Evolutionary conservation across 2,113 vertebrate species (phyloP).

Genomic region (Speoplatyrhinus poulsoni): DNA sequence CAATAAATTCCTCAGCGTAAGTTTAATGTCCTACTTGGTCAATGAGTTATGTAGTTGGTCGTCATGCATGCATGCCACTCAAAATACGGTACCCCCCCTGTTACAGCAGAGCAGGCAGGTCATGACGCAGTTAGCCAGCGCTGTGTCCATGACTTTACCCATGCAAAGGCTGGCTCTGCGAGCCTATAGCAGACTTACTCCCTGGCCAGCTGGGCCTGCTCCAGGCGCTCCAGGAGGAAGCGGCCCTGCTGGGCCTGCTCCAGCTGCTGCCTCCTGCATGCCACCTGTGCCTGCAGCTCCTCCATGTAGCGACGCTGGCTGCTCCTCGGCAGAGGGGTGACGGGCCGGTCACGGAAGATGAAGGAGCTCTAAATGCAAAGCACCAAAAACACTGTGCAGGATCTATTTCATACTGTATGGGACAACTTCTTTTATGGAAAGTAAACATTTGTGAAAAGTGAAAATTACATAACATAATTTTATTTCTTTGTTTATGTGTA

Average conservation of each 20-base stretch:
- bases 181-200: constrained; percentile 70
- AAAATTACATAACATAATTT: too few relatives aligned
- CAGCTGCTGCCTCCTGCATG: constrained; percentile 50
- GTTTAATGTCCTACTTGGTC: too few relatives aligned
- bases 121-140: too few relatives aligned
- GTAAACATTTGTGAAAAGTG: too few relatives aligned
- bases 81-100: too few relatives aligned
- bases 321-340: constrained; percentile 67
- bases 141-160: too few relatives aligned
- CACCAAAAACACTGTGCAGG: background rate
- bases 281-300: constrained; percentile 73
- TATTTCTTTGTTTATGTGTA: too few relatives aligned
- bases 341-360: constrained; percentile 75
- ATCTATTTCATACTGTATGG: background rate
- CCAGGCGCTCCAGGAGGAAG: constrained; percentile 67
- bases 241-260: constrained; percentile 62
- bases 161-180: background rate
- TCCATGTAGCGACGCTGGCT: constrained; percentile 73
- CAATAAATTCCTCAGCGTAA: too few relatives aligned
- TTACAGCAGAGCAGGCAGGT: too few relatives aligned
- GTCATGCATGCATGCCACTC: too few relatives aligned
- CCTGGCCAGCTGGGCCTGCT: constrained; percentile 77
- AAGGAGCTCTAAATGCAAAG: constrained; percentile 52
- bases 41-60: too few relatives aligned
- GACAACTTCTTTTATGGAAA: too few relatives aligned